Evolutionary conservation across 2,113 vertebrate genomes (phyloP), one percentile per base, ranked within the genome.

Genomic region (Penelope pileata): DNA sequence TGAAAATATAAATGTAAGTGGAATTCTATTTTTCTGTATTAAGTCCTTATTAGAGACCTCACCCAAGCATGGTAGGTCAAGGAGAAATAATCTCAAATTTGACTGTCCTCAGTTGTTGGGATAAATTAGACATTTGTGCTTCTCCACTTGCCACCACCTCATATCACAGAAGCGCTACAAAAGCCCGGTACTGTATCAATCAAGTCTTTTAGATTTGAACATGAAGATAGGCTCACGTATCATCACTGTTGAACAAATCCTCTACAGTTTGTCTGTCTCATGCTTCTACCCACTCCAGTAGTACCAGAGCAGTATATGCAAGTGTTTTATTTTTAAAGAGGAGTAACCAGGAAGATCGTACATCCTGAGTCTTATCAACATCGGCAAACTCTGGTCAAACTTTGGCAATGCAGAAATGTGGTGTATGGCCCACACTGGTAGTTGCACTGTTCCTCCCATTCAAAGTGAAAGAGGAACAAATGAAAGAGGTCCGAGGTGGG

Each of bases 401-500:
- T 56, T 68, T 3, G 40, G 13, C 27, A 63, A 13, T 9, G 12
- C 22, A 66, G 29, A 11, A 77, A 42, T 42, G 24, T 16, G 64
- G 47, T 22, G 10, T 43, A 13, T 7, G 2, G 56, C 22, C 38
- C 23, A 47, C 7, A 8, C 9, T 24, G 8, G 18, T n/a, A 69
- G 29, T 32, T 23, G 45, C 18, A 29, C 19, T 47, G 18, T 34
- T 13, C 6, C 2, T 26, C 30, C 22, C 12, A 0, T 56, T 76
- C 40, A 66, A 69, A 93, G 36, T 14, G 21, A 6, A 38, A 45
- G 9, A 26, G 26, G 19, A 70, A 54, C 8, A 70, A 62, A 78
- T 11, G 3, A n/a, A 2, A 0, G 15, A 58, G 82, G 29, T 54
- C 21, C 5, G 38, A 85, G 40, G 24, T 0, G 0, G 15, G 42